Conservation (phyloP, 2,113 vertebrate species). For the Girardinichthys multiradiatus region DNA sequence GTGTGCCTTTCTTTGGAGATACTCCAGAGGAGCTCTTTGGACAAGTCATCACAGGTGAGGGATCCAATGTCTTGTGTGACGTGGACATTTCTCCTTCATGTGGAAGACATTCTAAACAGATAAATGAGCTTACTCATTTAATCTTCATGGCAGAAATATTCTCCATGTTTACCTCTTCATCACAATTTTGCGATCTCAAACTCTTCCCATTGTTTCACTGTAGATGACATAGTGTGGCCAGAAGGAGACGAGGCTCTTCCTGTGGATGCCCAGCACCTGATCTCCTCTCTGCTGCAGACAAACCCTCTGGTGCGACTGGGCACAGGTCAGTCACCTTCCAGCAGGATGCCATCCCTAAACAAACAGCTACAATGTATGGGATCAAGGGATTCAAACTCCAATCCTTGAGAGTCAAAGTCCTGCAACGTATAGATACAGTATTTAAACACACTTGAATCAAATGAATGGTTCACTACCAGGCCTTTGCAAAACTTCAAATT, state of each 20-base stretch:
- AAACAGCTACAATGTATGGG: too few relatives aligned
- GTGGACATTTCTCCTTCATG: neutral
- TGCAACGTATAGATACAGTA: too few relatives aligned
- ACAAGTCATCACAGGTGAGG: conserved; percentile 90
- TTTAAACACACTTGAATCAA: too few relatives aligned
- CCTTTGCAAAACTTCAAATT: too few relatives aligned
- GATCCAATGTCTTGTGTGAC: neutral
- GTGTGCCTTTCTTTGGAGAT: conserved; percentile 93
- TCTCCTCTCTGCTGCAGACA: conserved; percentile 89
- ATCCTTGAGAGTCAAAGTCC: too few relatives aligned
- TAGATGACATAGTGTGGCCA: conserved; percentile 93
- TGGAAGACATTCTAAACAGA: neutral
- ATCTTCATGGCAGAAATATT: too few relatives aligned
- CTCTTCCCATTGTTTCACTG: neutral
- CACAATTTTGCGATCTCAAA: too few relatives aligned
- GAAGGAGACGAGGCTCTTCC: conserved; percentile 91
- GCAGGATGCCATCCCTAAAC: too few relatives aligned
- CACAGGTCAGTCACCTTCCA: conserved; percentile 79
- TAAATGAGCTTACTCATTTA: too few relatives aligned
- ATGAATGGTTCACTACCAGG: too few relatives aligned
- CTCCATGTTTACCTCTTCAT: too few relatives aligned
- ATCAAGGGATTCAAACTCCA: too few relatives aligned
- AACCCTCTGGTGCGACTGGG: conserved; percentile 88
- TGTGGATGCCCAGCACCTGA: conserved; percentile 86
- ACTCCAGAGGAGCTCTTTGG: conserved; percentile 93